phyloP scores from a whole-genome alignment of 2,888 invertebrate genomes.

The Dione juno region DNA sequence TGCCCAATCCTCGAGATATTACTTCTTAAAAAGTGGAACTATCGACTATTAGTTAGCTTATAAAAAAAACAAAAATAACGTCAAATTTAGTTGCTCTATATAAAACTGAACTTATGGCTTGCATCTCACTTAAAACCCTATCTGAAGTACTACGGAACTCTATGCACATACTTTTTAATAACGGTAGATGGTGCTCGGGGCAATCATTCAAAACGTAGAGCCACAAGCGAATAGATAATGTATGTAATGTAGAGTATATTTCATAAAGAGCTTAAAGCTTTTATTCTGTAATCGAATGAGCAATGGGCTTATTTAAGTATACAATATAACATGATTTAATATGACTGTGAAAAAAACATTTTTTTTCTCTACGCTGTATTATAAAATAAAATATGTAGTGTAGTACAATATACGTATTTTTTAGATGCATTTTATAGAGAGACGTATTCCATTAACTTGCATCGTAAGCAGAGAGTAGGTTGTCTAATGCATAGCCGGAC shows the following conservation, averaged over 20 bases:
- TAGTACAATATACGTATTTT: no score
- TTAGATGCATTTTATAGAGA: no score
- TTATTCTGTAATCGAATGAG: background rate
- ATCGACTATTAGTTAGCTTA: no score
- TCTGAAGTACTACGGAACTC: background rate
- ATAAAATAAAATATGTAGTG: no score
- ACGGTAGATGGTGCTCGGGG: slow-evolving; percentile 26
- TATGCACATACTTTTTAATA: slow-evolving; percentile 22
- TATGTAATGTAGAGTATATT: slow-evolving; percentile 3
- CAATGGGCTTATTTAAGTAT: background rate
- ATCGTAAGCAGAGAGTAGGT: background rate
- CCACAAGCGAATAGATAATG: slow-evolving; percentile 24
- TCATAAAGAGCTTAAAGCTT: slow-evolving; percentile 17
- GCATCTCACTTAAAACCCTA: background rate
- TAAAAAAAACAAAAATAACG: no score
- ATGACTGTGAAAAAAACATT: no score
- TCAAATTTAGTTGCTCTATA: no score
- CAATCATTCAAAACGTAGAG: slow-evolving; percentile 27
- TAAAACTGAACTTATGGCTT: no score
- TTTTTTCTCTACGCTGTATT: no score
- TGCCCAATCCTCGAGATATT: no score
- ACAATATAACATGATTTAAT: no score
- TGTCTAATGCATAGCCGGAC: background rate
- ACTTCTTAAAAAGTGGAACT: no score
- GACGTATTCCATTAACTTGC: background rate